phyloP scores from a whole-genome alignment of 2,888 invertebrate species.

The Drosophila robusta region DNA sequence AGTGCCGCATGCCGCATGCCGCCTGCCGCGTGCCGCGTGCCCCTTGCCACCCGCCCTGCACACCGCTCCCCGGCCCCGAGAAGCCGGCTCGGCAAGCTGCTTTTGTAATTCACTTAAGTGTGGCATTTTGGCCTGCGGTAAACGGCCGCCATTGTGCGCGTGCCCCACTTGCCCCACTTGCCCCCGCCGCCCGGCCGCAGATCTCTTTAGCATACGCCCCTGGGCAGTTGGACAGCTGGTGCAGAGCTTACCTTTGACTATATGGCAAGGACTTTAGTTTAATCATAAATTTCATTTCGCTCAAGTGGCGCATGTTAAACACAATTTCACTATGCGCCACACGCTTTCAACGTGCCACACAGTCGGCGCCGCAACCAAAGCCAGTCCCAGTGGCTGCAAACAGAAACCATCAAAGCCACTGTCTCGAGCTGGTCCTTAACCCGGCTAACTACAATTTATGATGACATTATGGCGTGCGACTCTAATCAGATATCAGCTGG shows the following conservation, averaged over 20 bases:
- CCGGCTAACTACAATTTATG: constrained; percentile 76
- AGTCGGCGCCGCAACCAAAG: constrained; percentile 4
- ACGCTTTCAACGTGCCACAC: constrained; percentile 40
- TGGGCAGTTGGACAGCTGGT: constrained; percentile 33
- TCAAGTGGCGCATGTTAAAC: constrained; percentile 48
- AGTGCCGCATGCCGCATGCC: constrained; percentile 3
- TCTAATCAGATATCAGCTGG: constrained; percentile 60
- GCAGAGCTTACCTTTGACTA: constrained; percentile 63
- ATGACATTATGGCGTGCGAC: constrained; percentile 79
- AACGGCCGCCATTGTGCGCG: constrained; percentile 67
- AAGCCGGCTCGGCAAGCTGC: constrained; percentile 51
- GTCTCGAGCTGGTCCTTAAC: constrained; percentile 65
- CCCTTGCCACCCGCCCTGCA: no score
- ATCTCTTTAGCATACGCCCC: constrained; percentile 72
- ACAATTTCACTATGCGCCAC: constrained; percentile 27
- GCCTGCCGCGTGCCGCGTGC: background rate
- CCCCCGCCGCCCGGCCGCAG: constrained; percentile 3
- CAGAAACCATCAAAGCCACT: constrained; percentile 25
- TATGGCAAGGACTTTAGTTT: constrained; percentile 55
- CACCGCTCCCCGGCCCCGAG: background rate
- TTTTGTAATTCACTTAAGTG: constrained; percentile 83
- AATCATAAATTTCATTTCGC: constrained; percentile 75
- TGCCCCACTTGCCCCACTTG: constrained; percentile 16
- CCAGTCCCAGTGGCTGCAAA: background rate
- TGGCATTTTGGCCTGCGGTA: constrained; percentile 81